These are phyloP conservation scores for Yponomeuta sedellus DNA, from an alignment of 2,888 invertebrate species.

Conservation along the genomic window DNA sequence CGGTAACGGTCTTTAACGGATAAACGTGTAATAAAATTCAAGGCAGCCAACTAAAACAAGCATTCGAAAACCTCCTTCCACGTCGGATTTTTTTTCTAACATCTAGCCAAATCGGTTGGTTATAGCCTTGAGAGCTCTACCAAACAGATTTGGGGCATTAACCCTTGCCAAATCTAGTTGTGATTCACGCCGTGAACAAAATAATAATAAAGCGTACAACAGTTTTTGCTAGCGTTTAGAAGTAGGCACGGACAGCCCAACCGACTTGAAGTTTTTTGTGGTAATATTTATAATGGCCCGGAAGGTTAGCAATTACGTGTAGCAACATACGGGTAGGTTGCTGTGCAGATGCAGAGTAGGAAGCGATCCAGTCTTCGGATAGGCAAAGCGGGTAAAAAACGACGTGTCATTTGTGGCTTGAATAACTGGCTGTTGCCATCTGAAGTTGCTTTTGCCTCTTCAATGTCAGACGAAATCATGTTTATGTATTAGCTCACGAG, in stretches of 20 bases:
- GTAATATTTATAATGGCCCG: constrained; percentile 46
- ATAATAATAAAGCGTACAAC: constrained; percentile 69
- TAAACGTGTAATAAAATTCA: constrained; percentile 43
- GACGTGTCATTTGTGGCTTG: background rate
- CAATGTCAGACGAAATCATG: constrained; percentile 22
- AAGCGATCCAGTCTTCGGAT: constrained; percentile 21
- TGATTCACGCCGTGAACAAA: constrained; percentile 71
- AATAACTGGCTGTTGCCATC: constrained; percentile 2
- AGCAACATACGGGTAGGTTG: constrained; percentile 30
- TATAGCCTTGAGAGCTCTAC: constrained; percentile 70
- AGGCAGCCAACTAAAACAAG: constrained; percentile 43
- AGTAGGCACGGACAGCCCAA: constrained; percentile 39
- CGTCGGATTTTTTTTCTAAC: constrained; percentile 55
- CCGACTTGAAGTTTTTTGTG: constrained; percentile 48
- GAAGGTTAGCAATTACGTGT: constrained; percentile 56
- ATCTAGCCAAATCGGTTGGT: constrained; percentile 58
- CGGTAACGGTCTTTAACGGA: constrained; percentile 48
- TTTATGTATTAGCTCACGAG: constrained; percentile 22
- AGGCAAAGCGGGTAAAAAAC: constrained; percentile 4
- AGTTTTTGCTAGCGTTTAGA: constrained; percentile 64
- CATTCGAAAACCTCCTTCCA: constrained; percentile 41
- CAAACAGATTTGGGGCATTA: constrained; percentile 74
- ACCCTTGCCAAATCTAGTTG: constrained; percentile 73
- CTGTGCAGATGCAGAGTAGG: constrained; percentile 40
- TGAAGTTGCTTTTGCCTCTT: constrained; percentile 32